Evolutionary conservation across 2,888 invertebrate species (phyloP).

Genomic region (Ecliptopera silaceata): DNA sequence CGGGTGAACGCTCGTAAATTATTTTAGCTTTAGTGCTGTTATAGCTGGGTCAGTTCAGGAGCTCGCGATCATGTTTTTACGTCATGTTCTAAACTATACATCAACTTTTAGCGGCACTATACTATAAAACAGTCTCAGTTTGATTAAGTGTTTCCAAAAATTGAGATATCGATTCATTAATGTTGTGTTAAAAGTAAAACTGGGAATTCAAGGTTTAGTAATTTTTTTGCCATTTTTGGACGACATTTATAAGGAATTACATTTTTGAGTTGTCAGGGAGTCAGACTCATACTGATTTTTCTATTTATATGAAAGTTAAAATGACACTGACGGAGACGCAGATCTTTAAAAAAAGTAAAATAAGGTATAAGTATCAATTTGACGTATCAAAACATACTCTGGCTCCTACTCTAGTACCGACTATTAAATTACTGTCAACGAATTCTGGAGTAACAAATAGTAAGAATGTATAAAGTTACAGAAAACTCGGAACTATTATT

Average conservation of each 20-base stretch:
- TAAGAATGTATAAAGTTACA: slow-evolving; percentile 16
- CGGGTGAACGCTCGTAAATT: slow-evolving; percentile 18
- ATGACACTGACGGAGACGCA: too few relatives aligned
- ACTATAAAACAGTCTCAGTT: too few relatives aligned
- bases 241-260: too few relatives aligned
- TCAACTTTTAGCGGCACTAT: too few relatives aligned
- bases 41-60: slow-evolving; percentile 1
- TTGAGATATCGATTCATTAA: not conserved
- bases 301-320: too few relatives aligned
- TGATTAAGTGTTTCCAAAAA: not conserved
- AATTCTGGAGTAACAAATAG: slow-evolving; percentile 25
- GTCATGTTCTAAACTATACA: slow-evolving; percentile 3
- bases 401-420: slow-evolving; percentile 9
- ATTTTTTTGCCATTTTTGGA: too few relatives aligned
- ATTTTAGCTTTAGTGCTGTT: slow-evolving; percentile 27
- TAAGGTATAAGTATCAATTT: not conserved
- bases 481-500: too few relatives aligned
- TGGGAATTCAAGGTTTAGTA: too few relatives aligned
- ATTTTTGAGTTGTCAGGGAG: too few relatives aligned
- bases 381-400: not conserved
- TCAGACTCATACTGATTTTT: too few relatives aligned
- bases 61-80: slow-evolving; percentile 1
- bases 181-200: too few relatives aligned
- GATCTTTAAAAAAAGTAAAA: too few relatives aligned
- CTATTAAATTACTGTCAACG: slow-evolving; percentile 27